Conservation (phyloP, 2,888 invertebrate species). For the Eulithis prunata region DNA sequence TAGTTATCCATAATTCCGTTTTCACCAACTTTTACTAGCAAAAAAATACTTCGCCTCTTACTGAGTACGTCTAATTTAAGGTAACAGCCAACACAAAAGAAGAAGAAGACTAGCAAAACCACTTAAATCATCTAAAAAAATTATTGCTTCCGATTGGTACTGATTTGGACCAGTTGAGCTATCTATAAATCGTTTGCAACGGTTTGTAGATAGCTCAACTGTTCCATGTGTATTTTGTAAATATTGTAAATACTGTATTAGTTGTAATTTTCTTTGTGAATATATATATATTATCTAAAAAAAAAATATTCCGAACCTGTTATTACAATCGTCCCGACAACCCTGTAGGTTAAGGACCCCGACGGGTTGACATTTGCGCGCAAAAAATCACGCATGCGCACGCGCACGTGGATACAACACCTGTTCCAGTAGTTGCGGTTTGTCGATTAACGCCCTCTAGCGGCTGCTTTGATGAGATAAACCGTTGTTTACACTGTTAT, state of each 20-base stretch:
- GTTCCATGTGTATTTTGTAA: too few relatives aligned
- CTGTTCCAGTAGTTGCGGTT: conserved; percentile 34
- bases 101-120: too few relatives aligned
- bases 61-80: too few relatives aligned
- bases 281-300: too few relatives aligned
- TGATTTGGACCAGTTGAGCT: too few relatives aligned
- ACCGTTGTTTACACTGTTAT: not conserved
- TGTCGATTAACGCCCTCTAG: conserved; percentile 9
- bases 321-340: conserved; percentile 11
- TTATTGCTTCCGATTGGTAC: too few relatives aligned
- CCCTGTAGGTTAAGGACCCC: conserved; percentile 51
- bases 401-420: conserved; percentile 40
- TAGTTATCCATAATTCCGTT: not conserved
- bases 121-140: not conserved
- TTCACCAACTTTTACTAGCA: not conserved
- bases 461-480: conserved; percentile 12
- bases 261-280: too few relatives aligned
- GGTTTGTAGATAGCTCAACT: too few relatives aligned
- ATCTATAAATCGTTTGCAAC: too few relatives aligned
- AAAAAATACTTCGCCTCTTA: not conserved
- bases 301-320: conserved; percentile 1
- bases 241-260: too few relatives aligned
- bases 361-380: conserved; percentile 53
- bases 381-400: conserved; percentile 57
- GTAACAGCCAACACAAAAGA: too few relatives aligned